Conservation (phyloP, 2,888 invertebrate species). For the Oegoconia quadripuncta region DNA sequence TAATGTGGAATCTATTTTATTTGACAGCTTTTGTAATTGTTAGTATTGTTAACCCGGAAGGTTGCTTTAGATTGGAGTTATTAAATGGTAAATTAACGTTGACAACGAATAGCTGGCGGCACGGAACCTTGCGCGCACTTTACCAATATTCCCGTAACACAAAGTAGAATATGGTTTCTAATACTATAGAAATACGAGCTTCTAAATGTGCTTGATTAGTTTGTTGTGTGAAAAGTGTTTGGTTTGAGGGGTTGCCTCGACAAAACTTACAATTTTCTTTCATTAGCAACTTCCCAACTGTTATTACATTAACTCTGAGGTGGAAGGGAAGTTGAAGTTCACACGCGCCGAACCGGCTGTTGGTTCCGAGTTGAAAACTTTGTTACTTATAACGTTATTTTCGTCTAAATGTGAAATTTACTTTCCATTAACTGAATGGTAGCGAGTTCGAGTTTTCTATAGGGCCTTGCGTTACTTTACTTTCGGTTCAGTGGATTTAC, state of each 20-base stretch:
- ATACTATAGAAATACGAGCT: no score
- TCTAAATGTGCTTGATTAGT: no score
- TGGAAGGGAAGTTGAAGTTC: slow-evolving; percentile 13
- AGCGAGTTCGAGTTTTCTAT: not conserved
- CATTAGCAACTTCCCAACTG: slow-evolving; percentile 20
- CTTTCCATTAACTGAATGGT: slow-evolving; percentile 2
- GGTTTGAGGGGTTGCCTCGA: slow-evolving; percentile 19
- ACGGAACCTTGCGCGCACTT: no score
- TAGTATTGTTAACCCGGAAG: slow-evolving; percentile 7
- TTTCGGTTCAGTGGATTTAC: no score
- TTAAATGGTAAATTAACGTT: slow-evolving; percentile 11
- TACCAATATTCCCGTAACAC: no score
- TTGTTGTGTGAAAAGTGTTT: slow-evolving; percentile 28
- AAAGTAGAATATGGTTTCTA: no score
- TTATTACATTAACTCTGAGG: slow-evolving; percentile 25
- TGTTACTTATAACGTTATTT: slow-evolving; percentile 8
- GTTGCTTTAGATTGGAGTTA: slow-evolving; percentile 9
- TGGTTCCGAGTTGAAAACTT: not conserved
- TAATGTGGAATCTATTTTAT: not conserved
- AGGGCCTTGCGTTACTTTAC: not conserved
- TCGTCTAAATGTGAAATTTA: slow-evolving; percentile 7
- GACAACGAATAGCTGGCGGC: slow-evolving; percentile 4
- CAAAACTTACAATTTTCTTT: slow-evolving; percentile 27
- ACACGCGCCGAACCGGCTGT: not conserved
- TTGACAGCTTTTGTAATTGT: slow-evolving; percentile 14